A percentile compares a stretch with the other conserved stretches of the same genome.
phyloP scores from a whole-genome alignment of 2,888 invertebrate genomes.

The Dryobota labecula region DNA sequence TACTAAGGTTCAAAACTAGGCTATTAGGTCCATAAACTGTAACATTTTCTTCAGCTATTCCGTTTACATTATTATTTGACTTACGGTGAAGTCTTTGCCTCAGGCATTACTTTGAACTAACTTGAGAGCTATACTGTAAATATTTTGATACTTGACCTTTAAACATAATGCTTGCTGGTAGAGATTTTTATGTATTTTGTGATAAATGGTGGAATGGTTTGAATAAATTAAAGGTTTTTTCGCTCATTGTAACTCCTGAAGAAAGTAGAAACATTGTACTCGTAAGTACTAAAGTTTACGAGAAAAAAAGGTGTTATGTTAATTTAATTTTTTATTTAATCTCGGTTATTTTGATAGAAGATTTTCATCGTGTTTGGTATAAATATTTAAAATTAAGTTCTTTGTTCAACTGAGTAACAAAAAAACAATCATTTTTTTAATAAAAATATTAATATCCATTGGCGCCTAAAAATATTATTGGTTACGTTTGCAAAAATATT shows the following conservation, averaged over 20 bases:
- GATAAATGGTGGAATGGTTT: constrained; percentile 8
- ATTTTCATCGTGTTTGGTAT: background rate
- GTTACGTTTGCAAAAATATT: constrained; percentile 22
- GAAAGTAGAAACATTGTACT: background rate
- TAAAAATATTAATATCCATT: background rate
- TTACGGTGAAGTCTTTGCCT: background rate
- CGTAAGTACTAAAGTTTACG: background rate
- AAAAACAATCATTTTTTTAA: constrained; percentile 2
- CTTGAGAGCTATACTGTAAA: constrained; percentile 17
- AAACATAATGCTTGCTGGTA: background rate
- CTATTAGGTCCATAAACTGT: no score
- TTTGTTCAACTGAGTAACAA: no score
- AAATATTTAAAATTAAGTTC: background rate
- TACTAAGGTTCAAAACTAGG: no score
- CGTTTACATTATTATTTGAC: constrained; percentile 3
- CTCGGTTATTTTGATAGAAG: background rate
- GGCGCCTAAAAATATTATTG: constrained; percentile 9
- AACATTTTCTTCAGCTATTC: background rate
- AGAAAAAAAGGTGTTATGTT: background rate
- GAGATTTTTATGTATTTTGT: constrained; percentile 4
- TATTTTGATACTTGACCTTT: constrained; percentile 23
- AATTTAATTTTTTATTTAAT: no score
- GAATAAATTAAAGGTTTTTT: background rate
- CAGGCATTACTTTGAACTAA: constrained; percentile 5
- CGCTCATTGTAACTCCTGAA: background rate